These are phyloP conservation scores for Calliphora vicina DNA, from an alignment of 1,140 invertebrate genomes.

Conservation along the genomic window DNA sequence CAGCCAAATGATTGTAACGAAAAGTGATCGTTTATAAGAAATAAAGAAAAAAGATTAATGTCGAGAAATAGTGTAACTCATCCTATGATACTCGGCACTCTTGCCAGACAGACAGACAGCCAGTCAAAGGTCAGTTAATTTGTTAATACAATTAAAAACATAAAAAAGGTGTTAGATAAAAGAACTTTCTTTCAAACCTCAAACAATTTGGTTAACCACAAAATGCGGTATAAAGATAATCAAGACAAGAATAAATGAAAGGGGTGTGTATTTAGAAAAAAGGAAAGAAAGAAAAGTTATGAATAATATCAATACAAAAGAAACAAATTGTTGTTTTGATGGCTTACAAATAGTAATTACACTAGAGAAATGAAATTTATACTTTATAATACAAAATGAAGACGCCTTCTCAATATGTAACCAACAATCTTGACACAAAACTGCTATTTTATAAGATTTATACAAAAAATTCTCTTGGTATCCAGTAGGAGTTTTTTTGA, in stretches of 20 bases:
- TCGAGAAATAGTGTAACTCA: no score
- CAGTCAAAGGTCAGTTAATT: constrained; percentile 14
- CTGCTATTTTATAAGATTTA: neutral
- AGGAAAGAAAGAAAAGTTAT: neutral
- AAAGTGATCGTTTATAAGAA: no score
- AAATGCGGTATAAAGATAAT: neutral
- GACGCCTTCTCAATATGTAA: neutral
- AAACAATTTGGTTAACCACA: constrained; percentile 6
- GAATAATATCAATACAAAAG: no score
- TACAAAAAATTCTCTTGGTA: no score
- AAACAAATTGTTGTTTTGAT: constrained; percentile 16
- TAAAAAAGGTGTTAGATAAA: constrained; percentile 5
- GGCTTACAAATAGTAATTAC: neutral
- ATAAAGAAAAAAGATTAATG: no score
- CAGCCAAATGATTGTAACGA: no score
- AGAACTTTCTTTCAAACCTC: neutral
- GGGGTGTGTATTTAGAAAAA: neutral
- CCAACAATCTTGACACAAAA: neutral
- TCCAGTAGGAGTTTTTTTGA: neutral
- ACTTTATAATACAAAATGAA: no score
- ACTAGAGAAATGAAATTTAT: no score
- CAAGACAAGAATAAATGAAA: neutral
- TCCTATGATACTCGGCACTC: no score
- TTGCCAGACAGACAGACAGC: no score
- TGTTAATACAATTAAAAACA: neutral